These are phyloP conservation scores for Phalacrocorax pelagicus DNA, from an alignment of 2,113 vertebrate genomes.

Conservation along the genomic window DNA sequence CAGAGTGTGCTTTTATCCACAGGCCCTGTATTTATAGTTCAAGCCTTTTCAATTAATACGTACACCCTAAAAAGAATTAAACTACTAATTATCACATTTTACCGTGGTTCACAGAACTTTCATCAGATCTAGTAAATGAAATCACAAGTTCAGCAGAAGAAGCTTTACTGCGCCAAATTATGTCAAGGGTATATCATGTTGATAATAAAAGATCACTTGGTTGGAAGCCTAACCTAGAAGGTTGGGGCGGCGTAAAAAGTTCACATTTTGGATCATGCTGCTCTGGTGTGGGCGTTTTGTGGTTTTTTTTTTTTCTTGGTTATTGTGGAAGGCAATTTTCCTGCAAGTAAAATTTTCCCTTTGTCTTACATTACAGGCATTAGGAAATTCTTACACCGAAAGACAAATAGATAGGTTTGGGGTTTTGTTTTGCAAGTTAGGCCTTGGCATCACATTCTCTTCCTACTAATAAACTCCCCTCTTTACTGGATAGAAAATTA, in stretches of 20 bases:
- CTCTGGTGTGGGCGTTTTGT: conserved; percentile 35
- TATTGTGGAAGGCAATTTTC: conserved; percentile 58
- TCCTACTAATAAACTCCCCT: conserved; percentile 19
- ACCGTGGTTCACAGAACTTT: conserved; percentile 73
- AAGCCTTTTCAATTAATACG: conserved; percentile 76
- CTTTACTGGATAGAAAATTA: conserved; percentile 9
- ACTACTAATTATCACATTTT: conserved; percentile 76
- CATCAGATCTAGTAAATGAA: conserved; percentile 71
- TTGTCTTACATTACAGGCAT: conserved; percentile 37
- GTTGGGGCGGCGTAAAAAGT: conserved; percentile 51
- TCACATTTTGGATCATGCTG: conserved; percentile 52
- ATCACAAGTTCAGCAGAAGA: conserved; percentile 69
- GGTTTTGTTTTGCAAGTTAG: conserved; percentile 30
- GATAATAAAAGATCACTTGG: conserved; percentile 51
- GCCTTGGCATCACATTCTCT: not conserved
- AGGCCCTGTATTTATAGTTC: conserved; percentile 74
- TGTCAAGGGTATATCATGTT: conserved; percentile 49
- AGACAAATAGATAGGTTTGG: conserved; percentile 33
- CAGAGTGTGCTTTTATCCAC: conserved; percentile 74
- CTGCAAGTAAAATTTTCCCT: conserved; percentile 56
- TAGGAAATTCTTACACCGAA: conserved; percentile 38
- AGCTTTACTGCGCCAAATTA: conserved; percentile 59
- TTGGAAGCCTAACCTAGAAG: conserved; percentile 46
- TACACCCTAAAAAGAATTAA: conserved; percentile 75
- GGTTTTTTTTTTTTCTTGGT: conserved; percentile 1